Base-by-base conservation (phyloP, 2,888 invertebrate species). In the Rhamnusium bicolor region DNA sequence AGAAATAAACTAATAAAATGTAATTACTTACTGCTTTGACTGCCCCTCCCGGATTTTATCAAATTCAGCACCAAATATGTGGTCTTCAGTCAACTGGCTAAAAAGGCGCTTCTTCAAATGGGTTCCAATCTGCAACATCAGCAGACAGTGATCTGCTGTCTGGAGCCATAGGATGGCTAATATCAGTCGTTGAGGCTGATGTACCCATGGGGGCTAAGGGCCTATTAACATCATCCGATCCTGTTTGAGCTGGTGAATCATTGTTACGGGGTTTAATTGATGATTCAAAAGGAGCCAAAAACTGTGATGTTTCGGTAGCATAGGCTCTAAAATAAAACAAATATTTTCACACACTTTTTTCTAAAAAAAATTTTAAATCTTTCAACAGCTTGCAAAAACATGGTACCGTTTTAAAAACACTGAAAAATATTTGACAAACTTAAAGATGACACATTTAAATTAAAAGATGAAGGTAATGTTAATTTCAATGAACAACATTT, bases 11-110 rank as follows among this genome's bases (percentile, higher is more conserved):
- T n/a, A 46, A 18, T 14, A 12, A n/a, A n/a, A 6, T 53, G 5
- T 12, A 19, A 46, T 1, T 61, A 89, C 92, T 91, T 89, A 93
- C 95, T 95, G 86, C 93, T 94, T 87, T 94, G 93, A 83, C 94
- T 94, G 78, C 94, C 94, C 81, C 93, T 90, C 80, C 95, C 89
- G n/a, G 81, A 95, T 93, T 87, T 94, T 94, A 86, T 95, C 95
- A 86, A 95, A 95, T 87, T 95, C 95, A 49, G 93, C 94, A 70
- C 95, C 95, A 87, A 95, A 95, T 80, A 94, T 92, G 82, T 94
- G 93, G 89, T 95, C 95, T 83, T 95, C 95, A 3, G 93, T 92
- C 88, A 94, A 91, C 83, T 93, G 92, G 85, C 92, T 92, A 85
- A 94, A n/a, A 94, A 24, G 93, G 93, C 19, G 93, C 93, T 81